Conservation (phyloP, 1,140 invertebrate genomes). For the Dendroctonus ponderosae region DNA sequence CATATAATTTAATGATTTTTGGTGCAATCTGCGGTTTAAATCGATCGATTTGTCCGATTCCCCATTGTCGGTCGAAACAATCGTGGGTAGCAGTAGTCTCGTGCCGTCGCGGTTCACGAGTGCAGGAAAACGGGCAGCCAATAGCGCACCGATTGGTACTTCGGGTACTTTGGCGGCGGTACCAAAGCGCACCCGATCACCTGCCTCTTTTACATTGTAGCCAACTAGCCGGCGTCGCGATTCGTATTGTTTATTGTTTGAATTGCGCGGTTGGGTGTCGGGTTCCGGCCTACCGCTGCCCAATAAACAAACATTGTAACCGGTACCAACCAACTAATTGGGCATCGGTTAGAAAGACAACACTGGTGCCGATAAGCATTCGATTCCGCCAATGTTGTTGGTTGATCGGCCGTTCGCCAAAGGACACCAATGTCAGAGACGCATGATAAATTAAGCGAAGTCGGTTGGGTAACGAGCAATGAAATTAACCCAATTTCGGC, state of each 20-base stretch:
- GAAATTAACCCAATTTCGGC: conserved; percentile 6
- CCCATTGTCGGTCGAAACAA: not conserved
- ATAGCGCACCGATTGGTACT: conserved; percentile 29
- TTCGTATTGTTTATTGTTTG: conserved; percentile 21
- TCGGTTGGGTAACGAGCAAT: not conserved
- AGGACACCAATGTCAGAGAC: no score
- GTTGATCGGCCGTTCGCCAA: not conserved
- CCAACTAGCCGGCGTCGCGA: conserved; percentile 16
- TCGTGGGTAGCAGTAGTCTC: conserved; percentile 7
- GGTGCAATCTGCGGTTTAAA: no score
- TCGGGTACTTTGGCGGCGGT: conserved; percentile 22
- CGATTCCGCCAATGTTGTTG: not conserved
- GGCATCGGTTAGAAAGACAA: not conserved
- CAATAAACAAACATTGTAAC: not conserved
- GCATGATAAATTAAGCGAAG: no score
- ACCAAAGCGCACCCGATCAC: conserved; percentile 22
- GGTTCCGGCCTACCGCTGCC: conserved; percentile 12
- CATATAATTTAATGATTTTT: no score
- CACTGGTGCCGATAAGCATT: not conserved
- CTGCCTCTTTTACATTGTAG: conserved; percentile 27
- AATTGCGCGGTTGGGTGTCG: conserved; percentile 10
- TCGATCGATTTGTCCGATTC: not conserved
- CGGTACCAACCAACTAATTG: not conserved
- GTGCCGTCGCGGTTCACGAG: conserved; percentile 12
- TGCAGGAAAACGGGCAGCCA: conserved; percentile 13